phyloP scores from a whole-genome alignment of 2,888 invertebrate species.

The Ochropleura leucogaster region DNA sequence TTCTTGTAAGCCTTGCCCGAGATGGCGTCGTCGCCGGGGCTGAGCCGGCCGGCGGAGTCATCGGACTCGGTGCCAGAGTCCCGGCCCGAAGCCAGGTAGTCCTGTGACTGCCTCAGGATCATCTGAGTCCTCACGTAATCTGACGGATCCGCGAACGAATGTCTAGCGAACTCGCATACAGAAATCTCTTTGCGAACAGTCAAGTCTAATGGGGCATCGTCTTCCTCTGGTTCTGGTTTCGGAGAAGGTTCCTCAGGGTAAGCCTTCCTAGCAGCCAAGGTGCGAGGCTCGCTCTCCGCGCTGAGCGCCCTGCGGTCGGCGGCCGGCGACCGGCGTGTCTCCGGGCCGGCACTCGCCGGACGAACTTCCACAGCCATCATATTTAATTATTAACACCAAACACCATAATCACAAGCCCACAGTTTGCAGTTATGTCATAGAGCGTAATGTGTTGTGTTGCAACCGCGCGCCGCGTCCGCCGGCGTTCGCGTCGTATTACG shows the following conservation, averaged over 20 bases:
- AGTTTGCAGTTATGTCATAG: slow-evolving; percentile 87
- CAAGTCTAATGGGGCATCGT: slow-evolving; percentile 95
- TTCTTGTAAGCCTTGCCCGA: slow-evolving; percentile 95
- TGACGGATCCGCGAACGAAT: slow-evolving; percentile 87
- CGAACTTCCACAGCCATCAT: slow-evolving; percentile 90
- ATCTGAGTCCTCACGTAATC: slow-evolving; percentile 88
- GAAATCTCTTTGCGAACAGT: slow-evolving; percentile 91
- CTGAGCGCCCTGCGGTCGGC: slow-evolving; percentile 81
- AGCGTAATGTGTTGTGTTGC: slow-evolving; percentile 81
- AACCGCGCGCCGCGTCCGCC: slow-evolving; percentile 84
- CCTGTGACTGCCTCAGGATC: slow-evolving; percentile 88
- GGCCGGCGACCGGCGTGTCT: slow-evolving; percentile 78
- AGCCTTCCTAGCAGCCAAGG: slow-evolving; percentile 88
- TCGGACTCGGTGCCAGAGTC: slow-evolving; percentile 95
- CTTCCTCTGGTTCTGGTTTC: slow-evolving; percentile 75
- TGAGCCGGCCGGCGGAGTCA: slow-evolving; percentile 93
- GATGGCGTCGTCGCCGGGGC: slow-evolving; percentile 90
- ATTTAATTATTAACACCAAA: slow-evolving; percentile 83
- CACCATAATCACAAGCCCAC: slow-evolving; percentile 86
- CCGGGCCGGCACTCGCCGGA: slow-evolving; percentile 83
- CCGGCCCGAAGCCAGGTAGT: slow-evolving; percentile 88
- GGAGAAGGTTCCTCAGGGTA: slow-evolving; percentile 83
- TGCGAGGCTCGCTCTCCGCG: slow-evolving; percentile 85
- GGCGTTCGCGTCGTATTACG: slow-evolving; percentile 88
- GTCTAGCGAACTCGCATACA: slow-evolving; percentile 88